Conservation (phyloP, 2,113 vertebrate genomes). For the Paralichthys olivaceus region DNA sequence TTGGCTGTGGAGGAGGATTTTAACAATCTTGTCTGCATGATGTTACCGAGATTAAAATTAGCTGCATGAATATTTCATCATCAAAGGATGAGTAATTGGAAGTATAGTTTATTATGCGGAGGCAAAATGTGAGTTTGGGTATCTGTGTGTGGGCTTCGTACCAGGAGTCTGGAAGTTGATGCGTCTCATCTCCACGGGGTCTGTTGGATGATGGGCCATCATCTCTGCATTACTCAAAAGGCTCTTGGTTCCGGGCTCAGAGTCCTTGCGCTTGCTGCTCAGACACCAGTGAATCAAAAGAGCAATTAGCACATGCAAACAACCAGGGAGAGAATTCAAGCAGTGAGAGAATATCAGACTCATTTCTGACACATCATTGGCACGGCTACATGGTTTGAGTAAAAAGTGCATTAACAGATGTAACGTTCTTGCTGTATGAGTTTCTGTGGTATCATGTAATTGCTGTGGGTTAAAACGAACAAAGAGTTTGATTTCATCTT, state of each 20-base stretch:
- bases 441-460: slow-evolving; percentile 49
- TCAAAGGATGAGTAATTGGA: slow-evolving; percentile 49
- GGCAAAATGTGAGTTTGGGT: slow-evolving; percentile 32
- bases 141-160: slow-evolving; percentile 58
- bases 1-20: slow-evolving; percentile 40
- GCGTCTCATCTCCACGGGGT: slow-evolving; percentile 97
- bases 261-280: slow-evolving; percentile 94
- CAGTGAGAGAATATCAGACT: slow-evolving; percentile 18
- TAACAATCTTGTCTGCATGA: slow-evolving; percentile 59
- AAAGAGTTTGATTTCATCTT: slow-evolving; percentile 79
- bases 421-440: slow-evolving; percentile 20
- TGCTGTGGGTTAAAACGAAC: slow-evolving; percentile 62
- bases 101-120: slow-evolving; percentile 45
- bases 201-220: slow-evolving; percentile 94
- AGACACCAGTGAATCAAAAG: slow-evolving; percentile 54
- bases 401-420: slow-evolving; percentile 42
- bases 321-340: slow-evolving; percentile 18
- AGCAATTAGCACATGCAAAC: slow-evolving; percentile 60
- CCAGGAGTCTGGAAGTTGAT: slow-evolving; percentile 99
- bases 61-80: slow-evolving; percentile 68
- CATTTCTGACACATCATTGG: slow-evolving; percentile 44
- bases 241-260: slow-evolving; percentile 95
- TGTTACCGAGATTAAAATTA: slow-evolving; percentile 63
- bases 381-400: slow-evolving; percentile 21
- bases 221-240: slow-evolving; percentile 94